Percentiles rank a stretch among this genome's conserved stretches.
These are phyloP conservation scores for Piezodorus guildinii DNA, from an alignment of 1,140 invertebrate genomes.

Conservation along the genomic window DNA sequence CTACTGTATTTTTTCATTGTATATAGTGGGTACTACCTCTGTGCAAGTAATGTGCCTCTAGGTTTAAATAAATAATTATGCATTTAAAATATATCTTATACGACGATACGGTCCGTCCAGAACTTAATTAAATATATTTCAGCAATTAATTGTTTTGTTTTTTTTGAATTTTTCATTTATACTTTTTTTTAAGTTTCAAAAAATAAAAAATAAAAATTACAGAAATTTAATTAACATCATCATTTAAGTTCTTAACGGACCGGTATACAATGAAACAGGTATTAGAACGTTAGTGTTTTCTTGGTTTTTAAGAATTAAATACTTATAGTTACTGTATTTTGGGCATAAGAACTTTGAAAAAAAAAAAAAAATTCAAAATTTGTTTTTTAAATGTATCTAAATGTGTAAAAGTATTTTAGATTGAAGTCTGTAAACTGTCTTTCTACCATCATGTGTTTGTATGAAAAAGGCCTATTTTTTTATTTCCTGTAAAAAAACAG, in stretches of 20 bases:
- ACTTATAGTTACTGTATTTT: conserved; percentile 18
- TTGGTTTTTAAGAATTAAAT: conserved; percentile 12
- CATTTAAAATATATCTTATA: conserved; percentile 17
- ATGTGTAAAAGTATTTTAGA: background rate
- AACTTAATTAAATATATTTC: conserved; percentile 15
- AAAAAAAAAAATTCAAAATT: background rate
- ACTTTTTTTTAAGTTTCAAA: background rate
- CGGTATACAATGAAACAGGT: conserved; percentile 20
- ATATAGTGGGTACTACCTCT: conserved; percentile 22
- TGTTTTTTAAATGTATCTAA: conserved; percentile 9
- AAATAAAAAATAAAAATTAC: no score
- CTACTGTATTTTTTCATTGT: conserved; percentile 20
- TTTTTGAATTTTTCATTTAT: background rate
- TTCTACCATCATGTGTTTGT: conserved; percentile 18
- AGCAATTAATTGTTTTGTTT: no score
- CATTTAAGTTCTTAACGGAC: conserved; percentile 15
- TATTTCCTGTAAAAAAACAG: background rate
- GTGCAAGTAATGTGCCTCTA: conserved; percentile 19
- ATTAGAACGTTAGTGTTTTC: conserved; percentile 16
- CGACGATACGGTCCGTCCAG: conserved; percentile 17
- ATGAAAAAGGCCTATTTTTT: conserved; percentile 18
- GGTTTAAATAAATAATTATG: conserved; percentile 14
- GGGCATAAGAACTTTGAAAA: background rate
- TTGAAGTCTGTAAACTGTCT: conserved; percentile 15
- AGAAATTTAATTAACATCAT: background rate